phyloP scores from a whole-genome alignment of 1,140 invertebrate species.

The Pseudomyrmex concolor region DNA sequence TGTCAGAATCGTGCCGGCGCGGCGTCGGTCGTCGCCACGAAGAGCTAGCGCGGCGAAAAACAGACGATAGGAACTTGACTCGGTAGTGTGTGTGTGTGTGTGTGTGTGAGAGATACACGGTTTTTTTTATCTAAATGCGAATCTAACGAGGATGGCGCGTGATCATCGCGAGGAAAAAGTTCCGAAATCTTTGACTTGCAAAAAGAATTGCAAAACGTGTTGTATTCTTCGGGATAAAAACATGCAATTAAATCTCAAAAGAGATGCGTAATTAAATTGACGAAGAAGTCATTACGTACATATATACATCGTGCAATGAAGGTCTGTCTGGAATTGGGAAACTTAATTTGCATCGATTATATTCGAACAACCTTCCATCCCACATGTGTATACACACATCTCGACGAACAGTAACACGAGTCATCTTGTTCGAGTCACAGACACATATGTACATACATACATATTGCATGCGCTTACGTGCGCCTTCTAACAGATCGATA shows the following conservation, averaged over 20 bases:
- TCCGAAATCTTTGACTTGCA: conserved; percentile 10
- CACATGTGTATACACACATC: neutral
- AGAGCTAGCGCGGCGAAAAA: conserved; percentile 49
- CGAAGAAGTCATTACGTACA: neutral
- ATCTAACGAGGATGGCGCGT: conserved; percentile 73
- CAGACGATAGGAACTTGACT: conserved; percentile 69
- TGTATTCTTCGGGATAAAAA: neutral
- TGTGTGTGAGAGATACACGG: too few species aligned
- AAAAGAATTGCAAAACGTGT: neutral
- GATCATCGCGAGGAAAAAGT: conserved; percentile 1
- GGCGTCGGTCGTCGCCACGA: conserved; percentile 21
- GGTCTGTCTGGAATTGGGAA: neutral
- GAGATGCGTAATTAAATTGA: neutral
- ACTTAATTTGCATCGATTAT: conserved; percentile 29
- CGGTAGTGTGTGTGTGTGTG: conserved; percentile 69
- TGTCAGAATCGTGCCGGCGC: conserved; percentile 11
- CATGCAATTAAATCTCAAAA: neutral
- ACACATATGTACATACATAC: too few species aligned
- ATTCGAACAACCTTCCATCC: neutral
- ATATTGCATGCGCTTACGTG: neutral
- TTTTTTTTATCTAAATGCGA: conserved; percentile 76
- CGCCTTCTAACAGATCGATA: conserved; percentile 62
- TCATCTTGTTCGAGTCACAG: conserved; percentile 28
- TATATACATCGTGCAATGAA: too few species aligned
- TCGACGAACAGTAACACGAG: conserved; percentile 20